Evolutionary conservation across 1,140 invertebrate genomes (phyloP).

Genomic region (Teleogryllus occipitalis): DNA sequence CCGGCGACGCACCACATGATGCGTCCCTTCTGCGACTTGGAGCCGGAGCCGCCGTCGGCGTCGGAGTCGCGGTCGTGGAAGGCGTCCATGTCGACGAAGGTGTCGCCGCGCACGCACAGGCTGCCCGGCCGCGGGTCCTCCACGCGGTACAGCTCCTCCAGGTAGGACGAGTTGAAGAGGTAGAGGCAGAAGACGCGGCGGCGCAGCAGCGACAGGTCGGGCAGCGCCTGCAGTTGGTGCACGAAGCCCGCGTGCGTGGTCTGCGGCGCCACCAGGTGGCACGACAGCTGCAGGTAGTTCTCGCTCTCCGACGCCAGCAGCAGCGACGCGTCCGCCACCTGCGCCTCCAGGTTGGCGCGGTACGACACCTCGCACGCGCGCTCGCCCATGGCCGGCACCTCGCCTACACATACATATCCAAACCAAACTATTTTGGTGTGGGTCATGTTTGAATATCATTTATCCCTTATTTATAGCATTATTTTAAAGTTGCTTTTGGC

Average conservation of each 20-base stretch:
- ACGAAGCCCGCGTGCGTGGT: neutral
- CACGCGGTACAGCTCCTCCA: neutral
- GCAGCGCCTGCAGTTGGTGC: neutral
- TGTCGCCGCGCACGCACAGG: too few relatives aligned
- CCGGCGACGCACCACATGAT: too few relatives aligned
- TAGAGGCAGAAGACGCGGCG: neutral
- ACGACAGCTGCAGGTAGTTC: neutral
- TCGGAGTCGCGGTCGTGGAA: too few relatives aligned
- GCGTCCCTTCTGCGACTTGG: too few relatives aligned
- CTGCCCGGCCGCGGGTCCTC: neutral
- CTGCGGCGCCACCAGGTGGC: neutral
- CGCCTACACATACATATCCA: too few relatives aligned
- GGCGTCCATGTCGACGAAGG: too few relatives aligned
- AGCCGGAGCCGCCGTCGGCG: too few relatives aligned
- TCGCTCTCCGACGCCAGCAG: neutral
- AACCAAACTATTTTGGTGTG: too few relatives aligned
- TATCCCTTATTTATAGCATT: too few relatives aligned
- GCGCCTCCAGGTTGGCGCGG: neutral
- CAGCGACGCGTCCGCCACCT: neutral
- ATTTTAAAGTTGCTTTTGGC: too few relatives aligned
- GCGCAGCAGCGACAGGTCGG: neutral
- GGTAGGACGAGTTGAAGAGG: neutral
- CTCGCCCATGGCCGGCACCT: neutral
- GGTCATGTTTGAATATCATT: too few relatives aligned
- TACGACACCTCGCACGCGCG: neutral